A percentile compares a stretch with the other conserved stretches of the same genome.
Conservation (phyloP, 2,797 vertebrate genomes). For the Petrocephalus schoutedeni region DNA sequence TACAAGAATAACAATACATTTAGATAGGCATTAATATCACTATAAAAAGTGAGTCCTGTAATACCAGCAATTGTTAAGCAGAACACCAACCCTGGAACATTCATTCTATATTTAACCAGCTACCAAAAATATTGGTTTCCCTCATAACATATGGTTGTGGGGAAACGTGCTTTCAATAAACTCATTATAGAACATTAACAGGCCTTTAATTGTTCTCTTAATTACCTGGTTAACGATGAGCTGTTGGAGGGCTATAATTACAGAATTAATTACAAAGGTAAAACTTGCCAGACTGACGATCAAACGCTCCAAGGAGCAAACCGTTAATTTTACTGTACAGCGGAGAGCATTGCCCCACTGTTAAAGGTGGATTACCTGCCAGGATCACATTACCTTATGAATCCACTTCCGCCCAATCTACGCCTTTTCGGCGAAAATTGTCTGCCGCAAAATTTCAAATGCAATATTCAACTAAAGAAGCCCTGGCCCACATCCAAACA, state of each 20-base stretch:
- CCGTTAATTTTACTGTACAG: background rate
- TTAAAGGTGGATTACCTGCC: conserved; percentile 13
- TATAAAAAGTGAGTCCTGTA: background rate
- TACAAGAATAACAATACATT: background rate
- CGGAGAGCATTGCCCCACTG: background rate
- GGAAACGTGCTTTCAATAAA: conserved; percentile 2
- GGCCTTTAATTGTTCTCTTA: conserved; percentile 4
- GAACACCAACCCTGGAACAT: background rate
- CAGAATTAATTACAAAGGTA: background rate
- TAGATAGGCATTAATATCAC: background rate
- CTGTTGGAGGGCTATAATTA: background rate
- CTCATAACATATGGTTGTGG: background rate
- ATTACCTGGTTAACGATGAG: conserved; percentile 7
- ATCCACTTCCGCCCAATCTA: conserved; percentile 22
- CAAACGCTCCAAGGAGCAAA: background rate
- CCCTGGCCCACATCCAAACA: conserved; percentile 84
- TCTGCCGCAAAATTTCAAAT: conserved; percentile 45
- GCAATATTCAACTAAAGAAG: conserved; percentile 50
- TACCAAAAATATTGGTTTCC: background rate
- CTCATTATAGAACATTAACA: background rate
- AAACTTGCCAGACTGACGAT: background rate
- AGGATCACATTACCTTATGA: conserved; percentile 5
- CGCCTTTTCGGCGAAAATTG: conserved; percentile 47
- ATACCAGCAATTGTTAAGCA: conserved; percentile 3
- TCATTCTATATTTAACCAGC: background rate